Evolutionary conservation across 2,888 invertebrate species (phyloP), one percentile per base, ranked within the genome.

Genomic region (Diloba caeruleocephala): DNA sequence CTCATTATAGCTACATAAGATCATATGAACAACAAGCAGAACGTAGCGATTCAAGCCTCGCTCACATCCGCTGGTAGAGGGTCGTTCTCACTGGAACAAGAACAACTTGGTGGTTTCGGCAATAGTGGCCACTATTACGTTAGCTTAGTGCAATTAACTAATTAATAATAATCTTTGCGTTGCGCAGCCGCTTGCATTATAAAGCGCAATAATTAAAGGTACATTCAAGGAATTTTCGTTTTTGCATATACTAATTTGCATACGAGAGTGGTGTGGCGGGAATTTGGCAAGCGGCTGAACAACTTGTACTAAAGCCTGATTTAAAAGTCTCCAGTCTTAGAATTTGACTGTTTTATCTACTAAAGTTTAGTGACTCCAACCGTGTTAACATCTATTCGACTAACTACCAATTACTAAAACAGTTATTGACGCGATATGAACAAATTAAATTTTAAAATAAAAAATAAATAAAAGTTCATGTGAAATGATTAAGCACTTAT

Each of bases 61-160:
- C 72, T 60, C 65, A 76, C 73, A 84, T 92, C 92, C 92, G 92
- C 88, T 84, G 88, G 80, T 68, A 74, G 87, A 88, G 87, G 89
- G 89, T 85, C 89, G 85, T 89, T 91, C 91, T 87, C 88, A 88
- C 88, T 85, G 65, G 75, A 82, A 85, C 82, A 86, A 85, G 78
- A 84, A 84, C 79, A 75, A 84, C 85, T 87, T 82, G 81, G 76
- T 84, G 76, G 81, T 84, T 88, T 88, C 89, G 87, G 84, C 79
- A 78, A 85, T 74, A 82, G 45, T 67, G 45, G 21, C 43, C 79
- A 81, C 57, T 59, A 50, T 66, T 60, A 79, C 76, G 58, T 71
- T 82, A 83, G 84, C 79, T 76, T 76, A 77, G 71, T 66, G 74
- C 70, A 79, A 81, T 81, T 82, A 82, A 71, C 76, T 76, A 81